phyloP scores from a whole-genome alignment of 2,888 invertebrate genomes.

The Pasiphila rectangulata region DNA sequence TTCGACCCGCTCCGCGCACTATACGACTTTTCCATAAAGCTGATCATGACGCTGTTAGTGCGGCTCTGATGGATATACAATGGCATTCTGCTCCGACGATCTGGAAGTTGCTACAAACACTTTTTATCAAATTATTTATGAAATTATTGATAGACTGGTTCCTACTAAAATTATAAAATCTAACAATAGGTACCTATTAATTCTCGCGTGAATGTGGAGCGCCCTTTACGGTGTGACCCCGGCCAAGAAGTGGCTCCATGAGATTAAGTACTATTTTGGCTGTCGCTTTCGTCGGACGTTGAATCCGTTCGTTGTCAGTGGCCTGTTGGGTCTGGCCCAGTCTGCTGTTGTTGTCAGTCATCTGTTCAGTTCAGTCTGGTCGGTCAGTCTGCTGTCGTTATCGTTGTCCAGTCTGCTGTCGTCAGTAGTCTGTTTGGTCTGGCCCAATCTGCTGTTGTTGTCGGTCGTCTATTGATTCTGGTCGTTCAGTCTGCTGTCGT shows the following conservation, averaged over 20 bases:
- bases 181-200: too few relatives aligned
- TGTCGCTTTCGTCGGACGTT: constrained; percentile 3
- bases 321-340: neutral
- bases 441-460: neutral
- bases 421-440: neutral
- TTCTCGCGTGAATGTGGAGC: too few relatives aligned
- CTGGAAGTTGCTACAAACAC: too few relatives aligned
- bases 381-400: constrained; percentile 1
- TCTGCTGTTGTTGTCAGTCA: constrained; percentile 1
- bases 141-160: too few relatives aligned
- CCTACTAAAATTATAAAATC: too few relatives aligned
- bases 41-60: too few relatives aligned
- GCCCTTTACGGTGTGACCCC: neutral
- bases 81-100: too few relatives aligned
- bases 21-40: too few relatives aligned
- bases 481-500: neutral
- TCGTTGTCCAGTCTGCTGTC: constrained; percentile 1
- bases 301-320: neutral
- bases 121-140: too few relatives aligned
- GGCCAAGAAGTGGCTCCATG: neutral
- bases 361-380: constrained; percentile 2
- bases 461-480: constrained; percentile 1
- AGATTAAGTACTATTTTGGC: constrained; percentile 4
- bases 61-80: too few relatives aligned
- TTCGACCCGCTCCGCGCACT: too few relatives aligned